Base-by-base conservation (phyloP, 2,888 invertebrate genomes). In the Platycnemis pennipes region DNA sequence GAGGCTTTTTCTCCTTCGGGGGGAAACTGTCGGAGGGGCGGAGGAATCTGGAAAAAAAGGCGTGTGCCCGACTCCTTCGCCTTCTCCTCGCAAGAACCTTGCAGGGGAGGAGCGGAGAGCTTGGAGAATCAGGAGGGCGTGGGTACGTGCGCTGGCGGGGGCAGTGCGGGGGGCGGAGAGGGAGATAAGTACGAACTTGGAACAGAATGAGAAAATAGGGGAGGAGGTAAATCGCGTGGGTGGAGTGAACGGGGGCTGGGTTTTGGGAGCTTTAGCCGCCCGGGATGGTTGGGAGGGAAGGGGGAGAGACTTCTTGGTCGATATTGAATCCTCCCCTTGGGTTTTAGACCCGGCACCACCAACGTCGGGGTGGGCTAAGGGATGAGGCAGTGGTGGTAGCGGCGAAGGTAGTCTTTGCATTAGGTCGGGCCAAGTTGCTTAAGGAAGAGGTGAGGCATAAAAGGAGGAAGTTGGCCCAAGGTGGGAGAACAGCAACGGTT, bases 301-400 rank as follows among this genome's bases (percentile, higher is more conserved):
- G 69, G 77, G 77, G 63, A 26, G 63, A 63, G 37, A 16, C 26
- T 22, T 1, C 26, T 63, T 63, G 87, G 87, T 87, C 87, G 87
- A 87, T 87, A 87, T 46, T 87, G 87, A 87, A 87, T 87, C 87
- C 87, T 87, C 46, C 87, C 87, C 87, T 87, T n/a, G 87, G 87
- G 87, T 87, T 77, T 87, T 87, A 46, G 87, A n/a, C 87, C n/a
- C 46, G 87, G 87, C 46, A 87, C 77, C 77, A n/a, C n/a, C 8
- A 77, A 86, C 22, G 44, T 22, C 22, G 85, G 85, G 22, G 42
- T 11, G 85, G 85, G 85, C 1, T 37, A 31, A n/a, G 77, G 22
- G 77, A 16, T 2, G 86, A 37, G 26, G 87, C 11, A 45, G 87
- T n/a, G 45, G 87, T 87, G 46, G 46, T 87, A n/a, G 45, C n/a